Conservation (phyloP, 2,797 vertebrate species). For the Acrossocheilus wenchowensis region DNA sequence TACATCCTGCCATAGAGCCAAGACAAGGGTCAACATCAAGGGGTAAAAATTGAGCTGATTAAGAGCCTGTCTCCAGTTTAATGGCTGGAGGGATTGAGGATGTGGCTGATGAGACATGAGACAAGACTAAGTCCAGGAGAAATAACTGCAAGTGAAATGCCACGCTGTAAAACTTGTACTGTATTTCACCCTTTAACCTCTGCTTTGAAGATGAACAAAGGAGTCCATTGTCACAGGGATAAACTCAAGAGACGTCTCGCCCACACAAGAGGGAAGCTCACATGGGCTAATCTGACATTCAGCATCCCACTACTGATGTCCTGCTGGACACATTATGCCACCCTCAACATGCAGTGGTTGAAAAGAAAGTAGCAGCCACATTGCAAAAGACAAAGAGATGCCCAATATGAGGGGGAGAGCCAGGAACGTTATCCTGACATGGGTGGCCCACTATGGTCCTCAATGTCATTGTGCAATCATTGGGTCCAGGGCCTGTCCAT, state of each 20-base stretch:
- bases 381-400: not conserved
- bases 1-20: conserved; percentile 33
- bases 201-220: conserved; percentile 77
- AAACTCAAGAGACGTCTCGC: conserved; percentile 62
- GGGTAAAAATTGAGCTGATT: conserved; percentile 48
- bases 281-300: conserved; percentile 54
- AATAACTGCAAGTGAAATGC: conserved; percentile 57
- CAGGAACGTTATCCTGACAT: not conserved
- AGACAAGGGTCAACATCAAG: conserved; percentile 50
- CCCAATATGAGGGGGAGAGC: not conserved
- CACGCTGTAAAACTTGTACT: conserved; percentile 69
- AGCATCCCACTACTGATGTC: not conserved
- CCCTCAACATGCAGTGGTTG: conserved; percentile 9
- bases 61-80: conserved; percentile 59
- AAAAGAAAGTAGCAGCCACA: not conserved
- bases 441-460: not conserved
- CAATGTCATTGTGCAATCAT: too few relatives aligned
- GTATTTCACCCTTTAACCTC: conserved; percentile 65
- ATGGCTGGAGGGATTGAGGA: conserved; percentile 47
- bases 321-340: conserved; percentile 37
- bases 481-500: not conserved
- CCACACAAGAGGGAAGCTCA: conserved; percentile 70
- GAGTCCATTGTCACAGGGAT: conserved; percentile 65
- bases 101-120: conserved; percentile 57
- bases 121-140: conserved; percentile 47